phyloP scores from a whole-genome alignment of 2,797 vertebrate genomes.

The Alectoris magna region DNA sequence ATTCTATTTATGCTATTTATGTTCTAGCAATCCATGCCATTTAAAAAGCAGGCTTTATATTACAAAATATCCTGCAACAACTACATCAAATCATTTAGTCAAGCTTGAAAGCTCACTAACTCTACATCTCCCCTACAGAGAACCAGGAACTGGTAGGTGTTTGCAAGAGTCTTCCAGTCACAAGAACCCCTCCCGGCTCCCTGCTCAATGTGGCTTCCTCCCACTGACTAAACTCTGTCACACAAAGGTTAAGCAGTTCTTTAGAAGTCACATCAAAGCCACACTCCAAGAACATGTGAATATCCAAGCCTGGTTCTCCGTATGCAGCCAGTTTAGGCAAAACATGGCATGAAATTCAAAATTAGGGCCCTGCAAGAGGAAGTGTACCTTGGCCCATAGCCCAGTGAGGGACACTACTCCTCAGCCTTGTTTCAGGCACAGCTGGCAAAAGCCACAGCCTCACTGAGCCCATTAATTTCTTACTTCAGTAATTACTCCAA shows the following conservation, averaged over 20 bases:
- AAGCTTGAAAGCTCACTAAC: not conserved
- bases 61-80: not conserved
- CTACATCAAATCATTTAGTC: not conserved
- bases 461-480: not conserved
- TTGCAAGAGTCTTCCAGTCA: not conserved
- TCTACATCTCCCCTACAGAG: not conserved
- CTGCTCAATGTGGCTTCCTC: not conserved
- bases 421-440: not conserved
- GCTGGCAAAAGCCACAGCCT: not conserved
- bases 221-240: not conserved
- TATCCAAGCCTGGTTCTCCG: not conserved
- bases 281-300: not conserved
- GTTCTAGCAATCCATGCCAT: not conserved
- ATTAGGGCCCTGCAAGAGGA: not conserved
- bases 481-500: not conserved
- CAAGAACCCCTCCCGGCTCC: not conserved
- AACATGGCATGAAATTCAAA: not conserved
- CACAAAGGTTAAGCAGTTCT: not conserved
- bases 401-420: not conserved
- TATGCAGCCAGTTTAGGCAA: conserved; percentile 18
- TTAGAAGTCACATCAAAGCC: conserved; percentile 47
- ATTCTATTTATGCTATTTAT: not conserved
- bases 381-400: not conserved
- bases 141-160: not conserved
- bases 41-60: not conserved